Percentiles rank a stretch among this genome's conserved stretches.
These are phyloP conservation scores for Nothoprocta pentlandii DNA, from an alignment of 2,113 vertebrate genomes.

Conservation along the genomic window DNA sequence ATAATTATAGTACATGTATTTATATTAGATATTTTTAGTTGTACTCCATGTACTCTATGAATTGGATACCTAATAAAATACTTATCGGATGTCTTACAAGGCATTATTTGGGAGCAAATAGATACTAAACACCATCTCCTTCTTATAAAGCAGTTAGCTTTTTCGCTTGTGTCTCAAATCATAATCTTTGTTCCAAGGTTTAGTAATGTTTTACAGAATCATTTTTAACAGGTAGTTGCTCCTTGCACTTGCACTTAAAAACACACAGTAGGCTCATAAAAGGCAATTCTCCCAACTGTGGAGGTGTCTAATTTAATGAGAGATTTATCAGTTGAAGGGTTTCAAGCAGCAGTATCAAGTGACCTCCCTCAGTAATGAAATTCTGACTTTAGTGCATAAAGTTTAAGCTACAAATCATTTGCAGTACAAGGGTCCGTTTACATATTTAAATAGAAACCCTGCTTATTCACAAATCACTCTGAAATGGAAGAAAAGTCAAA, in stretches of 20 bases:
- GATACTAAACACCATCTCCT: neutral
- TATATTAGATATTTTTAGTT: neutral
- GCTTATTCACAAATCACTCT: neutral
- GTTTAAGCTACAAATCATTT: neutral
- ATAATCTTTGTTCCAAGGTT: conserved; percentile 17
- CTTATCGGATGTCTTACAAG: neutral
- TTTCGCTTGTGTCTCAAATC: neutral
- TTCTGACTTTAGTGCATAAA: neutral
- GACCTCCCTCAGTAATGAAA: conserved; percentile 19
- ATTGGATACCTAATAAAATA: neutral
- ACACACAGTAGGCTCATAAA: conserved; percentile 3
- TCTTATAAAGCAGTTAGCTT: neutral
- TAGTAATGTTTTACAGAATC: conserved; percentile 25
- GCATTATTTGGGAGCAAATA: neutral
- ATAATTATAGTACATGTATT: neutral
- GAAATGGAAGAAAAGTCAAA: neutral
- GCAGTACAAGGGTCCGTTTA: neutral
- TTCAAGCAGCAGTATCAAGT: conserved; percentile 3
- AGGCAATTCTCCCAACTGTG: conserved; percentile 13
- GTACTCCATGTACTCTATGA: neutral
- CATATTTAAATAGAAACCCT: neutral
- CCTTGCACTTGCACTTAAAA: conserved; percentile 32
- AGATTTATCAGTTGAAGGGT: conserved; percentile 28
- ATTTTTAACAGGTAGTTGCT: conserved; percentile 51
- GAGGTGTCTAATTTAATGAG: conserved; percentile 57